Evolutionary conservation across 2,113 vertebrate species (phyloP), one percentile per base, ranked within the genome.

Genomic region (Pteronura brasiliensis): DNA sequence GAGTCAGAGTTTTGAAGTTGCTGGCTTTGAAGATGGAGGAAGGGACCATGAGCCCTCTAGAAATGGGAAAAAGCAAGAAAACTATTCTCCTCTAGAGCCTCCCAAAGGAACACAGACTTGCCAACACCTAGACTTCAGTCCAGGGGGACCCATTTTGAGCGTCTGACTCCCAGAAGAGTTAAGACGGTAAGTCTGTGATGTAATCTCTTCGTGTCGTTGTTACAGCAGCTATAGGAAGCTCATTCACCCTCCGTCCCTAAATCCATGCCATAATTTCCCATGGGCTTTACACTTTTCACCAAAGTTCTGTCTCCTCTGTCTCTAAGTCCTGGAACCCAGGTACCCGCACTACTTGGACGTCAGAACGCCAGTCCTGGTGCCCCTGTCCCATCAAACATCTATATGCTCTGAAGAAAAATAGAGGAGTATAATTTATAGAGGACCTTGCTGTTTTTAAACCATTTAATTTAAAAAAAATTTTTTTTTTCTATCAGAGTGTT

Each of bases 11-110:
- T 55, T 36, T 44, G 71, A 81, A 85, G 85, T 36, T 57, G 25
- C n/a, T 83, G 61, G 25, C n/a, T 80, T 87, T 69, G 90, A 95
- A 86, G 31, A 57, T 3, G 65, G 49, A 93, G 76, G 39, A 63
- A 81, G 59, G 47, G 4, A 8, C 36, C 4, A 1, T 1, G 69
- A 84, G 31, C 57, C 84, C 59, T 74, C 82, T 25, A 39, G 57
- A 72, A 77, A 15, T 2, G 10, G 27, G 4, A 36, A 29, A 92
- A 92, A 67, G 7, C 8, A 1, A 42, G 6, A 39, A 74, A 47
- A 42, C 4, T 1, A 1, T 8, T 17, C 34, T 52, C 34, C 31
- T 7, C 80, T 17, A 36, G 29, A 44, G 13, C 29, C 42, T 72
- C 25, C 12, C 3, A 20, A 36, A 55, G 52, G 65, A 25, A n/a